phyloP scores from a whole-genome alignment of 92 coral and sea anemone genomes.

The Zoanthus sociatus region DNA sequence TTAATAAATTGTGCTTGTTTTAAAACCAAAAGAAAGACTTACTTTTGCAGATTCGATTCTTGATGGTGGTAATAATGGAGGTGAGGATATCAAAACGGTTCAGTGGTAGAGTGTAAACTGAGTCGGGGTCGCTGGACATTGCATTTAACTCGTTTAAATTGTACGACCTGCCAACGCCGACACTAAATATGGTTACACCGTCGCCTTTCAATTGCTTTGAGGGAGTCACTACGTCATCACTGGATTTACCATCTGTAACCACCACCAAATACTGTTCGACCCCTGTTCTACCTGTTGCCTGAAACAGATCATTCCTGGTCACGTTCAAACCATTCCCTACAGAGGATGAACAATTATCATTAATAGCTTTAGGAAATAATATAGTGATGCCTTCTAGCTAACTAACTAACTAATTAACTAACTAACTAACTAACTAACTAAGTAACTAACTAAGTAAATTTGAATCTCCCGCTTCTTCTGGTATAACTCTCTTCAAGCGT shows the following conservation, averaged over 20 bases:
- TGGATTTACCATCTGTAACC: conserved; percentile 10
- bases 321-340: too few relatives aligned
- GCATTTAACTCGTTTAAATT: background rate
- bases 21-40: background rate
- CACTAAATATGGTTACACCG: too few relatives aligned
- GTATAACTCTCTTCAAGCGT: conserved; percentile 42
- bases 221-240: conserved; percentile 11
- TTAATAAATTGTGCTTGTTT: background rate
- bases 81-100: background rate
- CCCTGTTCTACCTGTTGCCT: conserved; percentile 16
- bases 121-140: too few relatives aligned
- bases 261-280: background rate
- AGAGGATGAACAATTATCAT: background rate
- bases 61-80: background rate
- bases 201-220: conserved; percentile 17
- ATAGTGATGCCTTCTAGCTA: too few relatives aligned
- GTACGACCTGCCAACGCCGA: conserved; percentile 7
- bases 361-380: too few relatives aligned
- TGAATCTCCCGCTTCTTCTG: background rate
- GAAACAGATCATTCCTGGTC: conserved; percentile 14
- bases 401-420: too few relatives aligned
- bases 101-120: background rate
- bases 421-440: too few relatives aligned
- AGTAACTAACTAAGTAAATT: too few relatives aligned
- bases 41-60: conserved; percentile 31